Evolutionary conservation across 2,888 invertebrate genomes (phyloP).

Genomic region (Epirrita christyi): DNA sequence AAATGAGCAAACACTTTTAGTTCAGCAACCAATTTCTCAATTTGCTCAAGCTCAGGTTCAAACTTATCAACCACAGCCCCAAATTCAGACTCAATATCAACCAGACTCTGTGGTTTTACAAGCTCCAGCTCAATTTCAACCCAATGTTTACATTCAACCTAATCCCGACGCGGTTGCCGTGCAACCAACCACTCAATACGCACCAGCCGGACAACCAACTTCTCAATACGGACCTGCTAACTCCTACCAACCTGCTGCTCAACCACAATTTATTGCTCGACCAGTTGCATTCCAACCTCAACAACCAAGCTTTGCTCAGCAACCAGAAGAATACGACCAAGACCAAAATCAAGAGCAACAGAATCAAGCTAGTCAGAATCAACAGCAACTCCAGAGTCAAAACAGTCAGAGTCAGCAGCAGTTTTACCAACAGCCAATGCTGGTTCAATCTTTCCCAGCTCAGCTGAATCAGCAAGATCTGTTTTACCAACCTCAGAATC

Average conservation of each 20-base stretch:
- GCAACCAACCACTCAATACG: constrained; percentile 43
- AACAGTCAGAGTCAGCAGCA: constrained; percentile 33
- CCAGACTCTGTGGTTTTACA: constrained; percentile 35
- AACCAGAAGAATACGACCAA: constrained; percentile 32
- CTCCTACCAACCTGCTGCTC: constrained; percentile 35
- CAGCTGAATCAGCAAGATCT: constrained; percentile 29
- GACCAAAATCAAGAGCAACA: constrained; percentile 20
- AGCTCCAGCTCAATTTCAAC: constrained; percentile 40
- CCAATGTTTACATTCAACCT: constrained; percentile 36
- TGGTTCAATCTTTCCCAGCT: constrained; percentile 35
- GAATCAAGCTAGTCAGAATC: no score
- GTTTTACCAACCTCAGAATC: constrained; percentile 34
- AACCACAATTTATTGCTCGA: constrained; percentile 51
- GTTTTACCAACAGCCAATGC: constrained; percentile 38
- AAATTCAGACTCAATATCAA: constrained; percentile 42
- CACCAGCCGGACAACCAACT: constrained; percentile 33
- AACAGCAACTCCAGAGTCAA: not conserved
- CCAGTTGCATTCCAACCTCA: constrained; percentile 43
- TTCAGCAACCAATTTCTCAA: constrained; percentile 43
- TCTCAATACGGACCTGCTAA: constrained; percentile 43
- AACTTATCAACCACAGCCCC: constrained; percentile 35
- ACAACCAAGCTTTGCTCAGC: constrained; percentile 33
- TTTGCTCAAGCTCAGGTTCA: constrained; percentile 39
- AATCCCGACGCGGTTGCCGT: constrained; percentile 34
- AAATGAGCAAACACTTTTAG: constrained; percentile 25